Evolutionary conservation across 2,797 vertebrate genomes (phyloP), one percentile per base, ranked within the genome.

Genomic region (Spinibarbus caldwelli): DNA sequence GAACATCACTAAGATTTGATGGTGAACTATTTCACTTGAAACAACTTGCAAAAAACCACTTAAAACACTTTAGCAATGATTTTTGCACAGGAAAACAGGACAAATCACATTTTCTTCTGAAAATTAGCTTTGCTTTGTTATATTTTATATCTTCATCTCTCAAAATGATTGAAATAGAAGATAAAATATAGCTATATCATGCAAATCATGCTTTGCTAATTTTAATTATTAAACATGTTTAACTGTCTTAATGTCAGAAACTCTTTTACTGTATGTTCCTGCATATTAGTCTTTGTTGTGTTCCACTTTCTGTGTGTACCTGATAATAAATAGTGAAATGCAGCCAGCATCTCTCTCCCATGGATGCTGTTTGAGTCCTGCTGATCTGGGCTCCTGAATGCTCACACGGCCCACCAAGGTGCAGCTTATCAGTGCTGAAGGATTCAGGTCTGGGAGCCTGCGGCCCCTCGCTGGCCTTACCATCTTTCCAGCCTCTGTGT

Each of bases 261-360:
- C 23, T 54, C 4, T 76, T n/a, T 76, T 9, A 34, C 38, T 59
- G 52, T 6, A 12, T 31, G 10, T 5, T 47, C 7, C 12, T 34
- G 10, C 34, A 47, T 83, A 52, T 82, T 29, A 62, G 73, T 4
- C 82, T 67, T 66, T 41, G 62, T 19, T 66, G 43, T 29, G 34
- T 36, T 84, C n/a, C 29, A 38, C 82, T 77, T 67, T 77, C 47
- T 83, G 67, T 57, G 68, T 38, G 54, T 38, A 29, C 23, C 52
- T 85, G 77, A 85, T 80, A 79, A 73, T 64, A 64, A 64, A 80
- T 15, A 72, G 26, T 72, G 68, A 59, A 72, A 64, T 45, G 41
- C 49, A 79, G 77, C 52, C 26, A 72, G 41, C 23, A 4, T 34
- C 67, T 72, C 83, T 67, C 38, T 76, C 72, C 26, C 36, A 52